phyloP scores from a whole-genome alignment of 2,113 vertebrate species.

The Lophochroa leadbeateri region DNA sequence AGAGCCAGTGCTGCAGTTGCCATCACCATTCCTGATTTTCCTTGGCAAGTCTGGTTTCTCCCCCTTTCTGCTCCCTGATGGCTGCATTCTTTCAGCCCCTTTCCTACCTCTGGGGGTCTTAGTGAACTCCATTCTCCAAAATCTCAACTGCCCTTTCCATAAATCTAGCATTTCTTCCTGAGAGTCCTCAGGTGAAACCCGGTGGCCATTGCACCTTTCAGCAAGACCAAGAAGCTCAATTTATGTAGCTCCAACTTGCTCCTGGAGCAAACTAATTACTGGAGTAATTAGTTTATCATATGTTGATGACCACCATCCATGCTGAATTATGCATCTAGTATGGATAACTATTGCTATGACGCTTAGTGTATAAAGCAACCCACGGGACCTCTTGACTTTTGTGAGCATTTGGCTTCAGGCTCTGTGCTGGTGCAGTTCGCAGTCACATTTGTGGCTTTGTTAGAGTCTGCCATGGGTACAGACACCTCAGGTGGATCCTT shows the following conservation, averaged over 20 bases:
- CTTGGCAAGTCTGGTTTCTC: background rate
- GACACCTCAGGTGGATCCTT: background rate
- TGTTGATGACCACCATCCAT: background rate
- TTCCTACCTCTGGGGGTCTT: background rate
- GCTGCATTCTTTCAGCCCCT: background rate
- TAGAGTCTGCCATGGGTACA: background rate
- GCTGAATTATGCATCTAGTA: background rate
- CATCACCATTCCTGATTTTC: background rate
- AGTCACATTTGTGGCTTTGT: background rate
- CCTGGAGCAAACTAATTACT: background rate
- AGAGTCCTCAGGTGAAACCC: background rate
- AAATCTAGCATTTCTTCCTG: background rate
- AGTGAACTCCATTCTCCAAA: background rate
- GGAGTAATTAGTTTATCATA: background rate
- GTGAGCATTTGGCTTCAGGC: background rate
- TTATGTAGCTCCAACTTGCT: background rate
- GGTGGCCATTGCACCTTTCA: background rate
- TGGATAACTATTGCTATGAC: background rate
- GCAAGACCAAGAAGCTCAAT: rapidly evolving
- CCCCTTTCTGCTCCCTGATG: background rate
- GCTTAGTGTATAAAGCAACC: background rate
- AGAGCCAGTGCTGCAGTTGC: background rate
- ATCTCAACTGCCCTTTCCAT: background rate
- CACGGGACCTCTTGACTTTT: background rate
- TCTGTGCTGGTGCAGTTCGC: background rate